A percentile compares a stretch with the other conserved stretches of the same genome.
Evolutionary conservation across 2,888 invertebrate species (phyloP).

Genomic region (Pharmacophagus antenor): DNA sequence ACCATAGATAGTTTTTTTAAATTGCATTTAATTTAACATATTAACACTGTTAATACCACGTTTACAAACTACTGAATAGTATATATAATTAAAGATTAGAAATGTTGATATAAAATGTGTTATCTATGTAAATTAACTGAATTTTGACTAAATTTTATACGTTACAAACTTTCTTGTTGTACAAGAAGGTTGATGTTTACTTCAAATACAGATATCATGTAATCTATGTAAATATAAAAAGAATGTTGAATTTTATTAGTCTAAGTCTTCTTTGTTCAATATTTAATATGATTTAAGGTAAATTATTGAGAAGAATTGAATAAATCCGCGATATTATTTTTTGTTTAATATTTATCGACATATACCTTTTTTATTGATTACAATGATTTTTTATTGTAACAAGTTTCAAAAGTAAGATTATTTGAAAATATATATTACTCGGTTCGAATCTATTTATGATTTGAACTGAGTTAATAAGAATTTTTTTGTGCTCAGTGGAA

Average conservation of each 20-base stretch:
- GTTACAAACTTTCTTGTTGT: conserved; percentile 1
- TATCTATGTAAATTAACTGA: background rate
- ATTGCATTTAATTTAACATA: background rate
- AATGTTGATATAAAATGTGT: background rate
- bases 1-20: background rate
- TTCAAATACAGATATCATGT: conserved; percentile 42
- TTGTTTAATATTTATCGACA: background rate
- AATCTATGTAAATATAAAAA: conserved; percentile 65
- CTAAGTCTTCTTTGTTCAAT: conserved; percentile 78
- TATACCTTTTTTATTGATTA: too few relatives aligned
- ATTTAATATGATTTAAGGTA: conserved; percentile 70
- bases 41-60: background rate
- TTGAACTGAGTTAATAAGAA: background rate
- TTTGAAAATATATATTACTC: background rate
- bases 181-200: background rate
- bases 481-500: conserved; percentile 8
- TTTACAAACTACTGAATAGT: background rate
- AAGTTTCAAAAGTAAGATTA: background rate
- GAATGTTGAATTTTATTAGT: conserved; percentile 63
- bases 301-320: conserved; percentile 77
- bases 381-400: background rate
- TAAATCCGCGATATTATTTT: conserved; percentile 69
- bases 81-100: background rate
- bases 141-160: conserved; percentile 10
- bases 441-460: background rate